Base-by-base conservation (phyloP, 2,888 invertebrate genomes). In the Pammene aurita region DNA sequence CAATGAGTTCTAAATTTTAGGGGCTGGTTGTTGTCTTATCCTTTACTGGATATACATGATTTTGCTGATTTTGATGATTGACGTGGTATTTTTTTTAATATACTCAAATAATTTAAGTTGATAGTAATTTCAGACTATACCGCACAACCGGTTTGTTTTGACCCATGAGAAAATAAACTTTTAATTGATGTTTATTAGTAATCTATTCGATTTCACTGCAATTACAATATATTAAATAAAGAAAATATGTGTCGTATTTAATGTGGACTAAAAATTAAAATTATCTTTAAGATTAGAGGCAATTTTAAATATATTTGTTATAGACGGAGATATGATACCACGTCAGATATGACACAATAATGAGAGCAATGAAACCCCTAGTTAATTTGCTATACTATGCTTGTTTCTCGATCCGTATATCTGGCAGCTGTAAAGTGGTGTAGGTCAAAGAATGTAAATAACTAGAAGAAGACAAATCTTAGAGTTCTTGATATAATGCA, bases 221-320 rank as follows among this genome's bases (percentile, higher is more conserved):
- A 46, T 35, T 41, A 16, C 10, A 16, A 54, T 34, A 16, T 10
- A 7, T 13, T n/a, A 13, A 9, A 10, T 10, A 38, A 16, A 14
- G 11, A 10, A 16, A 42, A 18, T 42, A 57, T 42, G 42, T 56
- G 11, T 55, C 38, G 10, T 38, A 38, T 48, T 56, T 13, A 42
- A 58, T 13, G 42, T 42, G 7, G 50, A 55, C n/a, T n/a, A n/a
- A n/a, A n/a, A n/a, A 42, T 54, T 42, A 34, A 34, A 34, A 4
- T 14, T 41, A 18, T 38, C n/a, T 14, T 44, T 46, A 13, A 42
- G 35, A 35, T 35, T 35, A 48, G 35, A 38, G 46, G 35, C 61
- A 61, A 38, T 35, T 61, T 48, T 10, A 35, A 38, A 48, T 50
- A 48, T 61, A 18, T 60, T 2, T 50, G 61, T 61, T 50, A n/a